These are phyloP conservation scores for Otis tarda DNA, from an alignment of 2,113 vertebrate species.

Conservation along the genomic window DNA sequence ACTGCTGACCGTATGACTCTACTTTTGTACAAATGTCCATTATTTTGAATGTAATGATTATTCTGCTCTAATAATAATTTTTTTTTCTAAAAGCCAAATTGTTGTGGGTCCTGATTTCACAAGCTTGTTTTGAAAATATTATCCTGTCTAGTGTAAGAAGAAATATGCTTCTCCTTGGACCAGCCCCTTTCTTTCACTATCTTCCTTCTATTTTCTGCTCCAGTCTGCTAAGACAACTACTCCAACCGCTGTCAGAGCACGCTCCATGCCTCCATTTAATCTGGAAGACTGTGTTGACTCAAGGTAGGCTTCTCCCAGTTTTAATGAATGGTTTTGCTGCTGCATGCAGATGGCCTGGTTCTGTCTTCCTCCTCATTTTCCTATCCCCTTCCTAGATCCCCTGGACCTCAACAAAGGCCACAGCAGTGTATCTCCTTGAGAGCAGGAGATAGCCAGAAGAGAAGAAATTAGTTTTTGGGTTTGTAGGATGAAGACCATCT, in stretches of 20 bases:
- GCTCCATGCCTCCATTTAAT: not conserved
- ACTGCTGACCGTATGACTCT: constrained; percentile 47
- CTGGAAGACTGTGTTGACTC: not conserved
- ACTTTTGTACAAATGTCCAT: constrained; percentile 57
- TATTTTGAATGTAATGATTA: constrained; percentile 61
- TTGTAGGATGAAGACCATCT: not conserved
- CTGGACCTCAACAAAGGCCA: not conserved
- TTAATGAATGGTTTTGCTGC: not conserved
- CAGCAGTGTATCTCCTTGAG: not conserved
- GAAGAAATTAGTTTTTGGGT: not conserved
- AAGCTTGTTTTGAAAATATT: not conserved
- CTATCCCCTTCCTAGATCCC: not conserved
- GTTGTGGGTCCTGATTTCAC: constrained; percentile 41
- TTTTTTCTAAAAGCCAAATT: constrained; percentile 52
- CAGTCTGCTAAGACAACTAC: not conserved
- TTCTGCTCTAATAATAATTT: constrained; percentile 45
- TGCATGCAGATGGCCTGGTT: not conserved
- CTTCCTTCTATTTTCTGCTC: not conserved
- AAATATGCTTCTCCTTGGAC: not conserved
- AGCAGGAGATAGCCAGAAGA: not conserved
- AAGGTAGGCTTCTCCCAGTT: not conserved
- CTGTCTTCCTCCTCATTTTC: not conserved
- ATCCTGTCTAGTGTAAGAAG: not conserved
- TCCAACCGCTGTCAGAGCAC: not conserved
- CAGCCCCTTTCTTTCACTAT: not conserved